Evolutionary conservation across 2,113 vertebrate species (phyloP).

Genomic region (Crotalus viridis): DNA sequence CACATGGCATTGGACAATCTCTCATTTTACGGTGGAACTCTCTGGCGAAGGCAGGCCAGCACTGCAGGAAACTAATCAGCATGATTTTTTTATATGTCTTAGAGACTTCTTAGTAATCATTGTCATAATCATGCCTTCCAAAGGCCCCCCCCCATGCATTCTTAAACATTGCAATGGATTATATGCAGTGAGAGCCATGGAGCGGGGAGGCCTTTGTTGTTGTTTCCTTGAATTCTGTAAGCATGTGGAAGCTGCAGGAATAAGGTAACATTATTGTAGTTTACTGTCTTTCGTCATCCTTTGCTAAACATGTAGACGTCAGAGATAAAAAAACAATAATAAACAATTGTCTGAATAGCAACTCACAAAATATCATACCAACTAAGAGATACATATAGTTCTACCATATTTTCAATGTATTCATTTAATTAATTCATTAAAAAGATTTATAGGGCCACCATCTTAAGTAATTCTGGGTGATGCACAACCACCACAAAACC

Average conservation of each 20-base stretch:
- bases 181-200: slow-evolving; percentile 14
- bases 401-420: neutral
- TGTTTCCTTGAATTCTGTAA: slow-evolving; percentile 18
- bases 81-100: slow-evolving; percentile 62
- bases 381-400: neutral
- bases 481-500: neutral
- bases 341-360: neutral
- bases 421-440: neutral
- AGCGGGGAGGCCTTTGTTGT: neutral
- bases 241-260: slow-evolving; percentile 29
- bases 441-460: neutral
- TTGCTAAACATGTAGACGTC: neutral
- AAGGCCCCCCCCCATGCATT: slow-evolving; percentile 9
- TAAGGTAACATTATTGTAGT: neutral
- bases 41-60: slow-evolving; percentile 60
- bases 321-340: neutral
- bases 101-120: slow-evolving; percentile 61
- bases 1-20: slow-evolving; percentile 56
- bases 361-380: neutral
- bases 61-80: slow-evolving; percentile 69
- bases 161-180: slow-evolving; percentile 49
- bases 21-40: slow-evolving; percentile 50
- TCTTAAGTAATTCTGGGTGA: neutral
- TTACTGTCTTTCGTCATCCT: neutral
- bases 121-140: slow-evolving; percentile 39